phyloP scores from a whole-genome alignment of 92 coral and sea anemone genomes.

The Umimayanthus kanabou region DNA sequence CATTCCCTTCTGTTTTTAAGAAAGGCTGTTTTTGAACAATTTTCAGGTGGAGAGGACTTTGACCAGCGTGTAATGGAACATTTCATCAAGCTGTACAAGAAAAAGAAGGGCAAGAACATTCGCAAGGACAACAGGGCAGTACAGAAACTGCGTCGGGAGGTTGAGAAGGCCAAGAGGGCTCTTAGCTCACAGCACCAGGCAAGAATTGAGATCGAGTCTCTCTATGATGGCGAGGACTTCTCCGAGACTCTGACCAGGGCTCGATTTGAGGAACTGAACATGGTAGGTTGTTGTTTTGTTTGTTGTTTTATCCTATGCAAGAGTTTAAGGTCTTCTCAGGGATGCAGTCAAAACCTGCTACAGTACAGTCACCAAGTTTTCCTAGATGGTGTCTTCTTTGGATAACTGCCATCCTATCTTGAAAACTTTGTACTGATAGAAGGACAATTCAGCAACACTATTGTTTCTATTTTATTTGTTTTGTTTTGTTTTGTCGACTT shows the following conservation, averaged over 20 bases:
- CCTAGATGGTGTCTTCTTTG: too few relatives aligned
- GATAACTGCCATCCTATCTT: too few relatives aligned
- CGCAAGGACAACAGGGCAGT: conserved; percentile 99
- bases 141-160: conserved; percentile 99
- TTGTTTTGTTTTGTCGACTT: too few relatives aligned
- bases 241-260: conserved; percentile 97
- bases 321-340: too few relatives aligned
- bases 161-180: conserved; percentile 98
- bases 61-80: conserved; percentile 97
- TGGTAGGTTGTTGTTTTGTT: conserved; percentile 57
- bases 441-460: too few relatives aligned
- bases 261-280: conserved; percentile 90
- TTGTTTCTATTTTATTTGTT: too few relatives aligned
- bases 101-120: conserved; percentile 98
- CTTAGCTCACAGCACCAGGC: conserved; percentile 98
- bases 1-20: background rate
- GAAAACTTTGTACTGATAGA: too few relatives aligned
- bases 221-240: conserved; percentile 98
- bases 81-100: conserved; percentile 96
- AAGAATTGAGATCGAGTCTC: conserved; percentile 94
- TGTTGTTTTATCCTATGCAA: background rate
- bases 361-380: too few relatives aligned
- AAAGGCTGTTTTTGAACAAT: background rate
- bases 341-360: too few relatives aligned
- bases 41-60: conserved; percentile 98